These are phyloP conservation scores for Ectemnius cavifrons DNA, from an alignment of 2,888 invertebrate genomes.

Conservation along the genomic window DNA sequence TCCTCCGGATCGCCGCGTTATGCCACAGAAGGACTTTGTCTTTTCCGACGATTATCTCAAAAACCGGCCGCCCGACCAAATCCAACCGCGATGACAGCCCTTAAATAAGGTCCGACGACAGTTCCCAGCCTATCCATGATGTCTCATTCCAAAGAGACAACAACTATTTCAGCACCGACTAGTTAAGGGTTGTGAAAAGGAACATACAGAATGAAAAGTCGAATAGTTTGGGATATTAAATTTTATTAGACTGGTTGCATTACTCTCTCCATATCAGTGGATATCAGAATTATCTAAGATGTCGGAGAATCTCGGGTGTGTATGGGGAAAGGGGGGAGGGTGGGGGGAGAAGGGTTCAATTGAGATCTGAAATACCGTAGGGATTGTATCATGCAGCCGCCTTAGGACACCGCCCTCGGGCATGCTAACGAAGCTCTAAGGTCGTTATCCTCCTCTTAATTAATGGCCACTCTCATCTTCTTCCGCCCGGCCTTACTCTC, in stretches of 20 bases:
- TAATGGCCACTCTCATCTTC: constrained; percentile 61
- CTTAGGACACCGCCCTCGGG: constrained; percentile 52
- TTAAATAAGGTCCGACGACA: neutral
- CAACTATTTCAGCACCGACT: too few species aligned
- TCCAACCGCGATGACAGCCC: constrained; percentile 22
- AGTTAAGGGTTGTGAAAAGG: neutral
- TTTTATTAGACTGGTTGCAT: too few species aligned
- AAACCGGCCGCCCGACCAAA: constrained; percentile 28
- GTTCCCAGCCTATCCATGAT: neutral
- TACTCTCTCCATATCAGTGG: too few species aligned
- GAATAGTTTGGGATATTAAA: too few species aligned
- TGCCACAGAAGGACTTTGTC: constrained; percentile 38
- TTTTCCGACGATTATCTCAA: constrained; percentile 47
- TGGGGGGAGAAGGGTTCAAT: constrained; percentile 22
- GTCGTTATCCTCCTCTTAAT: constrained; percentile 63
- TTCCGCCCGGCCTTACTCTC: constrained; percentile 59
- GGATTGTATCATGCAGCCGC: constrained; percentile 34
- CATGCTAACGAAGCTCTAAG: constrained; percentile 57
- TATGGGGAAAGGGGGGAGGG: neutral
- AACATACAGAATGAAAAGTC: too few species aligned
- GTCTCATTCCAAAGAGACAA: neutral
- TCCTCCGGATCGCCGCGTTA: constrained; percentile 27
- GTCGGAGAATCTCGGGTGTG: too few species aligned
- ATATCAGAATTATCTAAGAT: too few species aligned
- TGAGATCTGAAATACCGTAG: constrained; percentile 27